Conservation (phyloP, 2,113 vertebrate species). For the Hippocampus zosterae region DNA sequence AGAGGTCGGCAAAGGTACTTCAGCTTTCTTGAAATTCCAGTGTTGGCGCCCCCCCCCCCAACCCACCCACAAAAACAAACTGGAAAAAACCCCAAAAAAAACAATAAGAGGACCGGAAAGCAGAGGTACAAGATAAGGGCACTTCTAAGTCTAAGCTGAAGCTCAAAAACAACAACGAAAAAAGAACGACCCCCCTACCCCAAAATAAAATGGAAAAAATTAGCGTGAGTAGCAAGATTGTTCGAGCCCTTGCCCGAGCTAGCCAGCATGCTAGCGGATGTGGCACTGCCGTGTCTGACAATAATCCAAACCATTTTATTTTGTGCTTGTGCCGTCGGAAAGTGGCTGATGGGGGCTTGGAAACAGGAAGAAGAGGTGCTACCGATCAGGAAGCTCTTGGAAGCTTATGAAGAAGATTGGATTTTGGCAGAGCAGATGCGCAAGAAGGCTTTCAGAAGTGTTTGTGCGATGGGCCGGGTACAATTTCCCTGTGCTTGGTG, state of each 20-base stretch:
- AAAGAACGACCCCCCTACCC: no score
- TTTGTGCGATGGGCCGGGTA: background rate
- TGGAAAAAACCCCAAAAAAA: constrained; percentile 5
- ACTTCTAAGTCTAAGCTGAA: constrained; percentile 69
- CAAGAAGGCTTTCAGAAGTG: background rate
- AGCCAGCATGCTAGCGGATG: constrained; percentile 5
- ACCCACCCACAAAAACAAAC: background rate
- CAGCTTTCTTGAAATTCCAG: constrained; percentile 58
- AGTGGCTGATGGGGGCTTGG: background rate
- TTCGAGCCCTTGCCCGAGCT: constrained; percentile 16
- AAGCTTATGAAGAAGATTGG: background rate
- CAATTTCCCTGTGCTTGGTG: background rate
- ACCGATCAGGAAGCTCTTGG: background rate
- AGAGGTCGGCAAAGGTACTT: constrained; percentile 58
- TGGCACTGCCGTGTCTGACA: constrained; percentile 17
- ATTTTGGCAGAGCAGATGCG: background rate
- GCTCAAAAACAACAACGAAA: background rate
- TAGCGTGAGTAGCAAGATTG: constrained; percentile 10
- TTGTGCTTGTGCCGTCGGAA: constrained; percentile 45
- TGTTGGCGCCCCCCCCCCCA: constrained; percentile 48
- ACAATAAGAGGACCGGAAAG: constrained; percentile 26
- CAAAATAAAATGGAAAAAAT: background rate
- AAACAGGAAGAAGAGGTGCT: background rate
- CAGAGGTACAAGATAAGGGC: constrained; percentile 70
- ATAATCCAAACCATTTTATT: constrained; percentile 37